A percentile compares a stretch with the other conserved stretches of the same genome.
Conservation (phyloP, 2,797 vertebrate genomes). For the Crocidura indochinensis region DNA sequence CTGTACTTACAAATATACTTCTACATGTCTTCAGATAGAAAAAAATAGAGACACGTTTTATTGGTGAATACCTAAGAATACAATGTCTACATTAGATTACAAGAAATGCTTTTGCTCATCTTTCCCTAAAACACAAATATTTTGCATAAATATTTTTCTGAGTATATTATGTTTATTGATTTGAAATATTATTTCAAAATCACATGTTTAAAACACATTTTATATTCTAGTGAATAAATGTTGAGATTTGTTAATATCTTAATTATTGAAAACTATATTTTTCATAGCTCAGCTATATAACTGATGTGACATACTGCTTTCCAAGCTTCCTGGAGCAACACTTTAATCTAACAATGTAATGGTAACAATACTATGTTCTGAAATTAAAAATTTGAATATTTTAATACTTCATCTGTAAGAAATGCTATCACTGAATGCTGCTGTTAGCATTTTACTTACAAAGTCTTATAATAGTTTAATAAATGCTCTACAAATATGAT, state of each 20-base stretch:
- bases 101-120: not conserved
- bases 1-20: too few species aligned
- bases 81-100: not conserved
- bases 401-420: not conserved
- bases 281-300: not conserved
- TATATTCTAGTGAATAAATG: too few species aligned
- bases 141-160: slow-evolving; percentile 33
- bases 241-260: not conserved
- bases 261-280: slow-evolving; percentile 45
- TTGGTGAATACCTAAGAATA: not conserved
- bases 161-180: not conserved
- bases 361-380: slow-evolving; percentile 11
- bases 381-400: slow-evolving; percentile 14
- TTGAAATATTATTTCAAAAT: slow-evolving; percentile 52
- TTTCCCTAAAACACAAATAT: not conserved
- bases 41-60: not conserved
- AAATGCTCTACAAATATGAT: slow-evolving; percentile 39
- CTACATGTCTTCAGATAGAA: too few species aligned
- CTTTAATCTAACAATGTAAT: not conserved
- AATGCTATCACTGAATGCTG: slow-evolving; percentile 3
- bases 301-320: slow-evolving; percentile 39
- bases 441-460: slow-evolving; percentile 53
- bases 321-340: slow-evolving; percentile 10
- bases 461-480: not conserved
- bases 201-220: not conserved